Base-by-base conservation (phyloP, 2,113 vertebrate species). In the Athene cunicularia region DNA sequence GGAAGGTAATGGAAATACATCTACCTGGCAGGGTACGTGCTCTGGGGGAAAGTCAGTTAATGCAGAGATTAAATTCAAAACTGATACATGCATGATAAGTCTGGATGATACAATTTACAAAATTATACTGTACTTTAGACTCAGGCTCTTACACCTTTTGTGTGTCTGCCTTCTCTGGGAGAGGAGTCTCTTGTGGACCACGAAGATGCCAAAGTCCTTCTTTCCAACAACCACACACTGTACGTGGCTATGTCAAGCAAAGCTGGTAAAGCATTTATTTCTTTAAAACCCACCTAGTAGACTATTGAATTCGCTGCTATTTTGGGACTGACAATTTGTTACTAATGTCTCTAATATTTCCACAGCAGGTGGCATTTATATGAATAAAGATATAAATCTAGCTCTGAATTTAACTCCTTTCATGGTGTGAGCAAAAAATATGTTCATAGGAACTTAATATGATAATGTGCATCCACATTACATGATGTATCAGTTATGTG, bases 21-120 rank as follows among this genome's bases (percentile, higher is more conserved):
- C 71, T 84, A 85, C 66, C 45, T 88, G 95, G 21, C 67, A 94
- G 39, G 22, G 24, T 82, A 41, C 4, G 0, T 75, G 37, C 50
- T 94, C 73, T 71, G 28, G 35, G 24, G 56, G 58, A 71, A 84
- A 71, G 70, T 63, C 43, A 45, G 28, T 67, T 91, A 93, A 81
- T 67, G 70, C 28, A 2, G 14, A 79, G 56, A 71, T 74, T 85
- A 91, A 81, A 92, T 90, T 94, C n/a, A 67, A 74, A 91, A 63
- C 47, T 91, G 85, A 91, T 91, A 52, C 41, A 30, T 55, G 47
- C n/a, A 14, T 64, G 53, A 7, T 91, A 89, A 82, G 3, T 45
- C 60, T 55, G 60, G 47, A 37, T 89, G 94, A 96, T 24, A 14
- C 8, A 16, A 80, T 94, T 86, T 94, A 37, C 58, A 80, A 94